Evolutionary conservation across 1,140 invertebrate genomes (phyloP).

Genomic region (Oryctes rhinoceros): DNA sequence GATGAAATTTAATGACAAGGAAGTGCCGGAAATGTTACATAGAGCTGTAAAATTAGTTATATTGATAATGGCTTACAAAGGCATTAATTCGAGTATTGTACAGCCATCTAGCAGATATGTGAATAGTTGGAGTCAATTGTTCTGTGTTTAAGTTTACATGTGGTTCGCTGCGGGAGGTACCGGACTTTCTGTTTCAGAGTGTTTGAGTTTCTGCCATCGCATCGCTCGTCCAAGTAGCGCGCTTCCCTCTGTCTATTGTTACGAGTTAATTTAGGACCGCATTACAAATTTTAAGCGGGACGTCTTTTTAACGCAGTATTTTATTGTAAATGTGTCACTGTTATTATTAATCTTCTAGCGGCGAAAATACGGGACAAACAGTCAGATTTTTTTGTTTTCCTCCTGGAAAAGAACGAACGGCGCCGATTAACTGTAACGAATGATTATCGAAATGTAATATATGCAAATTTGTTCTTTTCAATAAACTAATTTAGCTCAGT

Average conservation of each 20-base stretch:
- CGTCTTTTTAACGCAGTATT: constrained; percentile 26
- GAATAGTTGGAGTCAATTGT: constrained; percentile 34
- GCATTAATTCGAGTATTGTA: constrained; percentile 20
- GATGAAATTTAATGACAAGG: background rate
- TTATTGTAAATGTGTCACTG: constrained; percentile 31
- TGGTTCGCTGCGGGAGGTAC: constrained; percentile 23
- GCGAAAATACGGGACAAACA: background rate
- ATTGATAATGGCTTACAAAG: background rate
- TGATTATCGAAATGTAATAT: too few relatives aligned
- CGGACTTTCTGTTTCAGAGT: constrained; percentile 8
- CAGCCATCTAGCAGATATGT: constrained; percentile 17
- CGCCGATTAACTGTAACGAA: too few relatives aligned
- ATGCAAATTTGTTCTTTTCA: too few relatives aligned
- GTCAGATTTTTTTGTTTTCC: background rate
- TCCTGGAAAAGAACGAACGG: background rate
- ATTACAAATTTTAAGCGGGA: constrained; percentile 30
- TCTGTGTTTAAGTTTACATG: constrained; percentile 35
- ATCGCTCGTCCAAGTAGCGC: constrained; percentile 23
- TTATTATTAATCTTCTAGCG: constrained; percentile 2
- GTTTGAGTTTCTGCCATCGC: constrained; percentile 33
- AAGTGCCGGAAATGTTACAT: background rate
- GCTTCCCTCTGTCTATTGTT: constrained; percentile 28
- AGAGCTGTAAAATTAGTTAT: constrained; percentile 25
- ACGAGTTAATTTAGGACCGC: constrained; percentile 34
- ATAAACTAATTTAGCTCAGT: too few relatives aligned